Conservation (phyloP, 2,888 invertebrate species). For the Acheta domesticus region DNA sequence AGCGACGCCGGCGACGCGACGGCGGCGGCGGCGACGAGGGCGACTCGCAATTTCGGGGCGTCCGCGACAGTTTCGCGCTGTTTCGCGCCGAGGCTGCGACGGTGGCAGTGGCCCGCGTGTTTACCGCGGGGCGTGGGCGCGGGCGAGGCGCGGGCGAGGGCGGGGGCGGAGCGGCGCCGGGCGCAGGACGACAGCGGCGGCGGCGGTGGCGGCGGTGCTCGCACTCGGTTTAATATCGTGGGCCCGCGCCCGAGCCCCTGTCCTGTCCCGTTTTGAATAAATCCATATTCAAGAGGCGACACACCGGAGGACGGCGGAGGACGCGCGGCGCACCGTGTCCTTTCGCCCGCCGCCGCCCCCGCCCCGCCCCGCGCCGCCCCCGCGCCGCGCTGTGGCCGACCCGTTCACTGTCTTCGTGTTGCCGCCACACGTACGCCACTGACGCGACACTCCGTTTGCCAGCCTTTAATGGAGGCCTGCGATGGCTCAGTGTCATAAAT, state of each 20-base stretch:
- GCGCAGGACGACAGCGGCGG: neutral
- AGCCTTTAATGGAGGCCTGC: too few relatives aligned
- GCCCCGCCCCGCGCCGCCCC: too few relatives aligned
- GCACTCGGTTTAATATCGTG: neutral
- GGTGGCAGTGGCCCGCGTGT: neutral
- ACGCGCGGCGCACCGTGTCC: neutral
- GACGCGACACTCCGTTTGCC: too few relatives aligned
- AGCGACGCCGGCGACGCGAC: too few relatives aligned
- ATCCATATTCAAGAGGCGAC: neutral
- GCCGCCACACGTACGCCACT: too few relatives aligned
- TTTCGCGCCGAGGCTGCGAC: neutral
- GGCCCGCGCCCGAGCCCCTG: neutral
- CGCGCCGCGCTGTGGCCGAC: too few relatives aligned
- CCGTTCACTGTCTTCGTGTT: too few relatives aligned
- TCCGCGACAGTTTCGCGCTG: neutral
- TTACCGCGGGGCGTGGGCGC: neutral
- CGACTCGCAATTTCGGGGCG: neutral
- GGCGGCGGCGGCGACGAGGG: neutral
- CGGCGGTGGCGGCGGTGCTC: neutral
- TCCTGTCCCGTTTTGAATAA: slow-evolving; percentile 1
- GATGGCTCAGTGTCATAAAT: too few relatives aligned
- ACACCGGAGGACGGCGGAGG: neutral
- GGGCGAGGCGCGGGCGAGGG: neutral
- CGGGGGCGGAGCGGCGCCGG: neutral
- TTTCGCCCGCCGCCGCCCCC: too few relatives aligned